Evolutionary conservation across 2,113 vertebrate genomes (phyloP), one percentile per base, ranked within the genome.

Genomic region (Tragulus kanchil): DNA sequence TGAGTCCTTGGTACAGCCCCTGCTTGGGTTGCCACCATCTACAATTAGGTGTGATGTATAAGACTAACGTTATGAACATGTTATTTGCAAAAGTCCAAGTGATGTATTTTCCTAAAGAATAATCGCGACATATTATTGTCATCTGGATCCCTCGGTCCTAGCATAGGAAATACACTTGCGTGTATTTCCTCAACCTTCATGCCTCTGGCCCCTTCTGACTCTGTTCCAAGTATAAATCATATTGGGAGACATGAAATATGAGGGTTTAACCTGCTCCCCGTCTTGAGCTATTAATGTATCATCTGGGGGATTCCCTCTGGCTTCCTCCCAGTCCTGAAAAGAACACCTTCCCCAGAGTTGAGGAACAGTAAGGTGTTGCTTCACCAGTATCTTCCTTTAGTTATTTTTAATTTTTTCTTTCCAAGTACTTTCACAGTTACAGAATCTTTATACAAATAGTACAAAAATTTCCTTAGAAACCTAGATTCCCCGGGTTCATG

Each of bases 71-170:
- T 90, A 31, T 86, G 78, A 94, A 91, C 21, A n/a, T 85, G 31
- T 71, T 73, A 86, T 82, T 95, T 89, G 28, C 71, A 86, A 81
- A 25, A 89, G 25, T 95, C 90, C 59, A 67, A 15, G n/a, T 81
- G n/a, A 93, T 28, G 52, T 65, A 42, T 56, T 96, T 96, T 31
- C 31, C 56, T 73, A 6, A 95, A 82, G n/a, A 69, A 62, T 52
- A 58, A 50, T n/a, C 36, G 11, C 67, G 36, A 58, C 19, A 3
- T 48, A 90, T 3, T 59, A 71, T 67, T 90, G 21, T 26, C 50
- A 36, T 87, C 28, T 15, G 1, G 15, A 52, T 25, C 59, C 90
- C 89, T 93, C 15, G 36, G 0, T 58, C 59, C 23, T 21, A 67
- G 56, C 28, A 64, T 94, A 4, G 36, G 36, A 36, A 36, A 71